These are phyloP conservation scores for Parelbella ahira DNA, from an alignment of 2,888 invertebrate genomes.

Conservation along the genomic window DNA sequence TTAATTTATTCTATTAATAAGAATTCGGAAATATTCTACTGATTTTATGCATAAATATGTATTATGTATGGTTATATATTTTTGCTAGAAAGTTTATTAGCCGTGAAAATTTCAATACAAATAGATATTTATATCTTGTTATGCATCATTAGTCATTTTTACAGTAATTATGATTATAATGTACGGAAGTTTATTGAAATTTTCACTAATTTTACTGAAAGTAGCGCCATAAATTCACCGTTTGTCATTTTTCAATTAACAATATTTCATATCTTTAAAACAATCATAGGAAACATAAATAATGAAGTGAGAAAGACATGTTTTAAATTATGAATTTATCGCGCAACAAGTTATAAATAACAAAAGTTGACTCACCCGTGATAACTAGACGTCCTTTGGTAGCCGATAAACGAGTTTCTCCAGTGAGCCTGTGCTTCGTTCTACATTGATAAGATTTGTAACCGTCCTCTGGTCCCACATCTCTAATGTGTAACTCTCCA, in stretches of 20 bases:
- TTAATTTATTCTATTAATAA: too few species aligned
- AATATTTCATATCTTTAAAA: too few species aligned
- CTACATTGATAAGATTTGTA: conserved; percentile 96
- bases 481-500: conserved; percentile 96
- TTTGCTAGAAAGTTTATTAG: not conserved
- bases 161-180: too few species aligned
- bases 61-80: too few species aligned
- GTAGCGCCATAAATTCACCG: conserved; percentile 29
- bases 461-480: conserved; percentile 96
- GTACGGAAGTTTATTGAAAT: conserved; percentile 7
- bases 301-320: too few species aligned
- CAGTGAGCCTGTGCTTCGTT: conserved; percentile 95
- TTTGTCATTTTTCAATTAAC: too few species aligned
- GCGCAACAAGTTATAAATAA: conserved; percentile 27
- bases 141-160: too few species aligned
- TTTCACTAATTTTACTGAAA: conserved; percentile 21
- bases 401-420: conserved; percentile 94
- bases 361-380: conserved; percentile 87
- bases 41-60: not conserved
- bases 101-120: conserved; percentile 21
- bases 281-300: too few species aligned
- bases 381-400: conserved; percentile 96
- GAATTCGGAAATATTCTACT: conserved; percentile 12
- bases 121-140: too few species aligned
- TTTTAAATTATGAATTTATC: conserved; percentile 31